Evolutionary conservation across 92 coral and sea anemone species (phyloP).

Genomic region (Montipora capitata): DNA sequence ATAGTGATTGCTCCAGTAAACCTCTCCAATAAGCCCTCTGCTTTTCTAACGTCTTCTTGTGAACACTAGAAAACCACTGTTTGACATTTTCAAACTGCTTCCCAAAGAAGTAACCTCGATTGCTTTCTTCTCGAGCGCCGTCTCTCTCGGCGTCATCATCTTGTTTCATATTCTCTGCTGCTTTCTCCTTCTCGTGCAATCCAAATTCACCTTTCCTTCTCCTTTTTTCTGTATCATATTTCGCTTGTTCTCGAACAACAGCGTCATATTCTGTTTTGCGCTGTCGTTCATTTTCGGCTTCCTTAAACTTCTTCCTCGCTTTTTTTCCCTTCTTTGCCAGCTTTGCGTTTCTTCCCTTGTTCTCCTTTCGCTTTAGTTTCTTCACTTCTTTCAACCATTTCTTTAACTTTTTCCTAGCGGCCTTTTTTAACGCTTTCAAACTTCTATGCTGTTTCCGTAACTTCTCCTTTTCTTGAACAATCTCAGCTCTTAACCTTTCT

Average conservation of each 20-base stretch:
- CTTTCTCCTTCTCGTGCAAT: slow-evolving; percentile 9
- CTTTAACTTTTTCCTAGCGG: slow-evolving; percentile 70
- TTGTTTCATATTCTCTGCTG: slow-evolving; percentile 4
- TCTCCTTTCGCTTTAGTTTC: slow-evolving; percentile 49
- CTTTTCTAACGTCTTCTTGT: not conserved
- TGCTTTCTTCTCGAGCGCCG: not conserved
- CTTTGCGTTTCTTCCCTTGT: slow-evolving; percentile 23
- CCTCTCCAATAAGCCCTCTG: slow-evolving; percentile 3
- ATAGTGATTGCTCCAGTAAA: not conserved
- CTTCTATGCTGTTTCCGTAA: slow-evolving; percentile 66
- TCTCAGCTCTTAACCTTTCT: slow-evolving; percentile 61
- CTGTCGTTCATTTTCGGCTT: slow-evolving; percentile 16
- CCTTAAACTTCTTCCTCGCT: slow-evolving; percentile 26
- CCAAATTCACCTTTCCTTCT: slow-evolving; percentile 22
- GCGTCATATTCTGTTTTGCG: slow-evolving; percentile 23
- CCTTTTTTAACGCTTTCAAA: slow-evolving; percentile 64
- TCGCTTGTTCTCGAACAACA: slow-evolving; percentile 66
- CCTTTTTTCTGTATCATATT: slow-evolving; percentile 61
- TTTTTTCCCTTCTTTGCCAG: slow-evolving; percentile 3
- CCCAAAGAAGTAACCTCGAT: not conserved
- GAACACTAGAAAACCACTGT: slow-evolving; percentile 18
- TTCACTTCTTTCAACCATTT: slow-evolving; percentile 76
- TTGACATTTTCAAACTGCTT: slow-evolving; percentile 14
- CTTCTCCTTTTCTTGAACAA: slow-evolving; percentile 74
- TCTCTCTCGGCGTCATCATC: slow-evolving; percentile 1